Conservation (phyloP, 2,888 invertebrate species). For the Abrostola triplasia region DNA sequence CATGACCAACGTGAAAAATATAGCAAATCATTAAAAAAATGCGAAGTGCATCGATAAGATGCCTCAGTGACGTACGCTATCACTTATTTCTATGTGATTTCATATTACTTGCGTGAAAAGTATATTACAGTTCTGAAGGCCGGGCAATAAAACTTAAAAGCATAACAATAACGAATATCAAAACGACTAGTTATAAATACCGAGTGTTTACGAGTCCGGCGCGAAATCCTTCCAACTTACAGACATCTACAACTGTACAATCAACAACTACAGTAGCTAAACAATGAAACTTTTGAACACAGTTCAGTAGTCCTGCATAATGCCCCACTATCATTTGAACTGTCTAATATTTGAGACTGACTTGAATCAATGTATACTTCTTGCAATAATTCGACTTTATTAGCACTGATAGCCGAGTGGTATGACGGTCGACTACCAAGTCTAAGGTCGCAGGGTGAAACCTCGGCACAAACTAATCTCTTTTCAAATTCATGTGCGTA, state of each 20-base stretch:
- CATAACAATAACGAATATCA: constrained; percentile 59
- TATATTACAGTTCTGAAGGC: constrained; percentile 45
- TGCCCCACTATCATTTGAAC: too few species aligned
- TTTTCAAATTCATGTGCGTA: too few species aligned
- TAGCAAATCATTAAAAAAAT: not conserved
- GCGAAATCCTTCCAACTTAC: constrained; percentile 45
- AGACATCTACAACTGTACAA: constrained; percentile 18
- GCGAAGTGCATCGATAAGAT: not conserved
- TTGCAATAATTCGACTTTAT: too few species aligned
- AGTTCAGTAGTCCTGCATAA: too few species aligned
- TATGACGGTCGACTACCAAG: too few species aligned
- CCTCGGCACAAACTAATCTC: too few species aligned
- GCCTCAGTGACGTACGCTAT: constrained; percentile 9
- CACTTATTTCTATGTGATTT: constrained; percentile 15
- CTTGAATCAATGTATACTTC: too few species aligned
- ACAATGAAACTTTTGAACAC: too few species aligned
- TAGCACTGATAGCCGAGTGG: too few species aligned
- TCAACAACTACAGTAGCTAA: too few species aligned
- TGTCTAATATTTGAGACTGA: too few species aligned
- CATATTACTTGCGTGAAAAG: constrained; percentile 17
- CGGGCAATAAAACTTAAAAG: constrained; percentile 51
- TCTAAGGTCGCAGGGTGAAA: too few species aligned
- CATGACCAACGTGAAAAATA: not conserved
- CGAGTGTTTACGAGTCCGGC: constrained; percentile 54
- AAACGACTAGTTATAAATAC: constrained; percentile 63